Percentiles rank a stretch among this genome's conserved stretches.
These are phyloP conservation scores for Pelecanus crispus DNA, from an alignment of 2,113 vertebrate species.

Conservation along the genomic window DNA sequence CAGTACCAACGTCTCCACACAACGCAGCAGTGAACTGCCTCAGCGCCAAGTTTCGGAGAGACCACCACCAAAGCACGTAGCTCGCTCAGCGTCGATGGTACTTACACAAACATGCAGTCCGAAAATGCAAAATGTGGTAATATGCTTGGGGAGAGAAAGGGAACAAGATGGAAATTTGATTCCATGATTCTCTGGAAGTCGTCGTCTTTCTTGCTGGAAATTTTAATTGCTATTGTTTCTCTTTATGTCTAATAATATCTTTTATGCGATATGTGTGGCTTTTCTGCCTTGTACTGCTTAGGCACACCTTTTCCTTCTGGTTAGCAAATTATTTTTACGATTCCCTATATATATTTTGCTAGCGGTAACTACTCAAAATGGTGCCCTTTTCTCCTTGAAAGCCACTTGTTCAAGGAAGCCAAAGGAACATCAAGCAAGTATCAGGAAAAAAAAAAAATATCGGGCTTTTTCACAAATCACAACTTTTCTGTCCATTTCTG, in stretches of 20 bases:
- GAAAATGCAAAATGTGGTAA: neutral
- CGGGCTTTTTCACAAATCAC: neutral
- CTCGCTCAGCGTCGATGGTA: too few relatives aligned
- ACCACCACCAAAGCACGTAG: neutral
- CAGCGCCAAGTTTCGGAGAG: neutral
- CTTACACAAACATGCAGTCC: neutral
- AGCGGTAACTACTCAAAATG: neutral
- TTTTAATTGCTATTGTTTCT: neutral
- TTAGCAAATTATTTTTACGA: neutral
- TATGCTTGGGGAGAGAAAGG: neutral
- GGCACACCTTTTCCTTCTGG: neutral
- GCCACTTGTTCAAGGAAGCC: neutral
- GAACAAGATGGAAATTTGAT: neutral
- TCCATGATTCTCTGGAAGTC: neutral
- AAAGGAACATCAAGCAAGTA: neutral
- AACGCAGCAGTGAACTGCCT: neutral
- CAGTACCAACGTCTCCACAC: accelerated
- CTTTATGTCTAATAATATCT: neutral
- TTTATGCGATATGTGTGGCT: neutral
- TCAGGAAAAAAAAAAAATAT: neutral
- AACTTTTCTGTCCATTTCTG: neutral
- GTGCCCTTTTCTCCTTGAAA: neutral
- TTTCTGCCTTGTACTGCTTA: neutral
- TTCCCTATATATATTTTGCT: neutral
- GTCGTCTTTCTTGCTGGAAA: neutral